These are phyloP conservation scores for Adelognathus sp. DNA, from an alignment of 2,888 invertebrate species.

Conservation along the genomic window DNA sequence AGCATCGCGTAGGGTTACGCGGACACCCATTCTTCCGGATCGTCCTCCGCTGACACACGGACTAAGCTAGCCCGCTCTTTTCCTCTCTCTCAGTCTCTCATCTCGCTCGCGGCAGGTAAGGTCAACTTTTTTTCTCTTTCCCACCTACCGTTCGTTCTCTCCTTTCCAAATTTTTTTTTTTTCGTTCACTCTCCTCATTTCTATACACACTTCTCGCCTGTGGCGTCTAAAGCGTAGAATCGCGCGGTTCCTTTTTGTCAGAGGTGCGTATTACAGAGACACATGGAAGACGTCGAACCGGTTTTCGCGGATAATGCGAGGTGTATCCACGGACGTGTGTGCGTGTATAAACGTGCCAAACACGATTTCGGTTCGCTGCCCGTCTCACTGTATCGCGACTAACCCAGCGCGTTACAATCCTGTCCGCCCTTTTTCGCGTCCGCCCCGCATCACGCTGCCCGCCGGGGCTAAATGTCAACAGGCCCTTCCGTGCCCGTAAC, in stretches of 20 bases:
- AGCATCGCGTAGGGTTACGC: conserved; percentile 69
- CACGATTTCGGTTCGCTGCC: conserved; percentile 12
- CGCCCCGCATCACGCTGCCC: conserved; percentile 22
- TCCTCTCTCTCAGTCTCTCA: conserved; percentile 18
- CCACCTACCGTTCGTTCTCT: conserved; percentile 14
- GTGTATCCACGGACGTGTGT: not conserved
- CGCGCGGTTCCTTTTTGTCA: conserved; percentile 3
- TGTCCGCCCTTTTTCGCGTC: conserved; percentile 38
- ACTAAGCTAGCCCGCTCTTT: not conserved
- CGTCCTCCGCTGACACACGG: conserved; percentile 17
- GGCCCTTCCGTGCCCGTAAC: conserved; percentile 69
- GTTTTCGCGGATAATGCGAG: conserved; percentile 24
- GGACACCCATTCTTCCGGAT: conserved; percentile 52
- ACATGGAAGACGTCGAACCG: conserved; percentile 27
- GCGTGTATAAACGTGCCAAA: not conserved
- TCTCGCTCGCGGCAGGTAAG: conserved; percentile 64
- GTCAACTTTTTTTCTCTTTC: conserved; percentile 68
- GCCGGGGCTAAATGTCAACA: conserved; percentile 78
- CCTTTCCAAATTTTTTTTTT: conserved; percentile 30
- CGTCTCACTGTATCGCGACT: conserved; percentile 29
- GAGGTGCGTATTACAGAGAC: conserved; percentile 15
- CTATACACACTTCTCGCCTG: conserved; percentile 5
- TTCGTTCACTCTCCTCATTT: conserved; percentile 22
- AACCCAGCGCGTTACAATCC: conserved; percentile 22
- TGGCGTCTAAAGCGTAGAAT: conserved; percentile 4